Conservation (phyloP, 53 echinoderm and acorn worm genomes). For the Patiria pectinifera region DNA sequence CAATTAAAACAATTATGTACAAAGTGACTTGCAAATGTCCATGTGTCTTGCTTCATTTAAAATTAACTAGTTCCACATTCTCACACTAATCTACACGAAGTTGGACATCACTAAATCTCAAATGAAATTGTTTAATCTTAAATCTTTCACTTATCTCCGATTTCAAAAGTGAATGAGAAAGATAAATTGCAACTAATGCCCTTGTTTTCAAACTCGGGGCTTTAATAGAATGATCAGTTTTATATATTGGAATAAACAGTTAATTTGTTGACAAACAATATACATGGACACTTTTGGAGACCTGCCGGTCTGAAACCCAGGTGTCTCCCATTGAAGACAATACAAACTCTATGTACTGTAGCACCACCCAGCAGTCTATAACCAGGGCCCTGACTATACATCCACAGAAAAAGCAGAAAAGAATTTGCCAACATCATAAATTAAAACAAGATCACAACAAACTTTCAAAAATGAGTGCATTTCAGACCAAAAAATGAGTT, state of each 20-base stretch:
- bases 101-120: no score
- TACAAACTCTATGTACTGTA: slow-evolving; percentile 36
- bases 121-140: no score
- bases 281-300: neutral
- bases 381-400: slow-evolving; percentile 54
- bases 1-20: neutral
- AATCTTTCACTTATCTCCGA: no score
- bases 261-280: neutral
- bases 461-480: slow-evolving; percentile 29
- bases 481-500: slow-evolving; percentile 28
- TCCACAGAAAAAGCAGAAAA: slow-evolving; percentile 14
- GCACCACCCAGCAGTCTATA: slow-evolving; percentile 61
- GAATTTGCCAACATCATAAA: neutral
- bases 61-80: neutral
- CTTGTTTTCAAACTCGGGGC: neutral
- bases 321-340: slow-evolving; percentile 11
- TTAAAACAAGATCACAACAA: slow-evolving; percentile 6
- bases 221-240: neutral
- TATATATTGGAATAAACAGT: neutral
- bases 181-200: no score
- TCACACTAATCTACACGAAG: neutral
- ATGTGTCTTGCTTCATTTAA: neutral
- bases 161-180: no score
- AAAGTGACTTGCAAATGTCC: neutral
- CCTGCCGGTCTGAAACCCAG: slow-evolving; percentile 17